Evolutionary conservation across 2,797 vertebrate genomes (phyloP), one percentile per base, ranked within the genome.

Genomic region (Clarias fuscus): DNA sequence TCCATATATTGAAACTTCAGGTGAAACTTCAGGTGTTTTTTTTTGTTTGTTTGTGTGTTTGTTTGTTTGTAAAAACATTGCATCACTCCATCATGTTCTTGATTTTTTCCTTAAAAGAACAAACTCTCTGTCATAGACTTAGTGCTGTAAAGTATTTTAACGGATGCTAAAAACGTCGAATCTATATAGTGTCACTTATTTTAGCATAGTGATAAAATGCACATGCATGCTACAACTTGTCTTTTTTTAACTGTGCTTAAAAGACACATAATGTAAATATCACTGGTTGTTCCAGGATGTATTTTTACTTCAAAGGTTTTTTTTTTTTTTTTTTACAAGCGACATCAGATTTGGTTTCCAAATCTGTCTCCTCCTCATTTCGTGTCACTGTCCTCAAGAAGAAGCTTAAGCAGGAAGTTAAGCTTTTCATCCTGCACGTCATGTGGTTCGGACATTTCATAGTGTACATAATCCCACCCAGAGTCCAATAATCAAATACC

Each of bases 271-370:
- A 27, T 65, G 61, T 10, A 65, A 65, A 65, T 15, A 7, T 81
- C 22, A 65, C 37, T 8, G 43, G 24, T 40, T 64, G 58, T 65
- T 64, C 65, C 61, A 5, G 78, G 43, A 24, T n/a, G 14, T 8
- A 80, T 18, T 80, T 80, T 80, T 61, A 48, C 37, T 80, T 80
- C 78, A 80, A 64, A 80, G 78, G 1, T 7, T 20, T 43, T 40
- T 40, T 43, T 48, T 53, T 53, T 11, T 53, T 11, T 18, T 80
- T 81, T 22, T 62, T 40, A 40, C 37, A 48, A 65, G 61, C 61
- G 40, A 22, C 70, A 43, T 43, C 37, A 15, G 72, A 56, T 81
- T 81, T 81, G 78, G 3, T 65, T 65, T 27, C 14, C 78, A 81
- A 81, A 81, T 81, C 20, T 3, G 5, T n/a, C 22, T 43, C 37